Base-by-base conservation (phyloP, 2,888 invertebrate species). In the Chrysolina americana region DNA sequence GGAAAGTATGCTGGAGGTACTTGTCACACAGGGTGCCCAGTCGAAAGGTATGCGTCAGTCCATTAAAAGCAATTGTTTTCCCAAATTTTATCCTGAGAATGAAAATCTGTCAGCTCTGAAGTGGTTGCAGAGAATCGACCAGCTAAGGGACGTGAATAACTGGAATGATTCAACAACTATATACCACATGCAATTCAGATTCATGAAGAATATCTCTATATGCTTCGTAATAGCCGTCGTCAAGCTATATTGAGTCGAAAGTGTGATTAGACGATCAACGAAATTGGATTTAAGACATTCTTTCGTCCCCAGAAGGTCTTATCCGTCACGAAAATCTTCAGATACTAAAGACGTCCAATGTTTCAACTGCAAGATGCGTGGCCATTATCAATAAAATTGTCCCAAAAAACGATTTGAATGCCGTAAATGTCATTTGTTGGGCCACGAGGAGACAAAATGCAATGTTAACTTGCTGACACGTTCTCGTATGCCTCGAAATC, bases 51-150 rank as follows among this genome's bases (percentile, higher is more conserved):
- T 2, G 19, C 53, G 53, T 53, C 1, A 5, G 50, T 41, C 66
- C 3, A 17, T 66, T 17, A n/a, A n/a, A n/a, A n/a, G n/a, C n/a
- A n/a, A n/a, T n/a, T n/a, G n/a, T n/a, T n/a, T n/a, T n/a, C n/a
- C n/a, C n/a, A n/a, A n/a, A n/a, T n/a, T n/a, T n/a, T n/a, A n/a
- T n/a, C n/a, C n/a, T n/a, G n/a, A n/a, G n/a, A n/a, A n/a, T n/a
- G n/a, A n/a, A n/a, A n/a, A n/a, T n/a, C n/a, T n/a, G n/a, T n/a
- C n/a, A n/a, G n/a, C n/a, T n/a, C n/a, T n/a, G n/a, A n/a, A n/a
- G n/a, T n/a, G n/a, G n/a, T n/a, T n/a, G n/a, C n/a, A 10, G 8
- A 81, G 81, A 70, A 78, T 82, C 48, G 81, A 82, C 2, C 76
- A 82, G 66, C 47, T 82, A 11, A 76, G 66, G 28, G 41, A 41